Evolutionary conservation across 2,797 vertebrate species (phyloP).

Genomic region (Onychomys torridus): DNA sequence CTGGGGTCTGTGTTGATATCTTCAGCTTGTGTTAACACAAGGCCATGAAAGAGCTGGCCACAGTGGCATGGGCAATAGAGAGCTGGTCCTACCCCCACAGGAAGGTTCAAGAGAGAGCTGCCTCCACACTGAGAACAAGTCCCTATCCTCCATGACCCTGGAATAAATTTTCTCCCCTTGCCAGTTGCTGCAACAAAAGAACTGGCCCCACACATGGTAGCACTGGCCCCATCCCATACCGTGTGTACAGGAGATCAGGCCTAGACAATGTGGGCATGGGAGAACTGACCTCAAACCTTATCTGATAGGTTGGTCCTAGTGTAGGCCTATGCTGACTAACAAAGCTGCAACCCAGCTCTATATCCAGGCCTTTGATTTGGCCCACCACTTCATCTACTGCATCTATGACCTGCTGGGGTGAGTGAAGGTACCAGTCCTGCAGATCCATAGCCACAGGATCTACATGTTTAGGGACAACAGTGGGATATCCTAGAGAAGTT

Average conservation of each 20-base stretch:
- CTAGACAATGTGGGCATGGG: neutral
- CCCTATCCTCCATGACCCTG: neutral
- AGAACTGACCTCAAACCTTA: neutral
- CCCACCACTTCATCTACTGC: neutral
- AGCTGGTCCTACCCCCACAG: neutral
- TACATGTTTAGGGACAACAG: neutral
- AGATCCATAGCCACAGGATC: neutral
- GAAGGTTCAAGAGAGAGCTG: neutral
- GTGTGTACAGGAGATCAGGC: neutral
- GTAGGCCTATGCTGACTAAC: neutral
- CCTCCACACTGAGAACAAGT: neutral
- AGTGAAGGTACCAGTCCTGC: neutral
- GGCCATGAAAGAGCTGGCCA: neutral
- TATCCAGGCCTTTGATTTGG: neutral
- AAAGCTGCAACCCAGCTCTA: neutral
- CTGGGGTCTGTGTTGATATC: neutral
- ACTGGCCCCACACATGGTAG: neutral
- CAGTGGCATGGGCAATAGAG: neutral
- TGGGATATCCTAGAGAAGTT: neutral
- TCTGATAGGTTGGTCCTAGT: neutral
- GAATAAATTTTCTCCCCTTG: neutral
- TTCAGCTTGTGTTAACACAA: neutral
- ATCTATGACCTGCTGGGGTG: neutral
- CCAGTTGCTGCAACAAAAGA: neutral
- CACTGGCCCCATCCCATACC: rapidly evolving